phyloP scores from a whole-genome alignment of 2,797 vertebrate species.

The Choloepus didactylus region DNA sequence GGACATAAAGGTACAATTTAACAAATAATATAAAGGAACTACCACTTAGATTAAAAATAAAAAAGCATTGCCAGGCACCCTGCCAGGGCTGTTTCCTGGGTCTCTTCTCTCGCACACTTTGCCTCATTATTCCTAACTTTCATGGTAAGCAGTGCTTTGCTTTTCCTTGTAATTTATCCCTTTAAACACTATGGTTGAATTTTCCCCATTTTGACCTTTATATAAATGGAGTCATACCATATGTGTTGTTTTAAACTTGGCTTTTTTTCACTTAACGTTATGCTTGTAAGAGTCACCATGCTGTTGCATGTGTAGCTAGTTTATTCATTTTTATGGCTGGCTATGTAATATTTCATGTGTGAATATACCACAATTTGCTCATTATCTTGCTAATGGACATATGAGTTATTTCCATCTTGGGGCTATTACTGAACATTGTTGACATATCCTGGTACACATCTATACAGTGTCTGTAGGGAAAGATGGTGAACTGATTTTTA shows the following conservation, averaged over 20 bases:
- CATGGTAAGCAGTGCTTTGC: background rate
- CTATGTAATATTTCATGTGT: background rate
- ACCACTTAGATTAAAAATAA: background rate
- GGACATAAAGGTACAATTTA: background rate
- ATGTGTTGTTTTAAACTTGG: background rate
- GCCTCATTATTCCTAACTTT: background rate
- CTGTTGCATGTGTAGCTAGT: background rate
- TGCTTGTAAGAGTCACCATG: background rate
- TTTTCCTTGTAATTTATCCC: background rate
- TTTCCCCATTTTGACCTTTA: background rate
- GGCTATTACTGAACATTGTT: background rate
- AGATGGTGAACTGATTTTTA: background rate
- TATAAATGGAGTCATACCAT: background rate
- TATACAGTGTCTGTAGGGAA: background rate
- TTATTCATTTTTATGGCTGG: background rate
- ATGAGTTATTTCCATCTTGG: background rate
- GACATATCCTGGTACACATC: background rate
- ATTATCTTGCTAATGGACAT: background rate
- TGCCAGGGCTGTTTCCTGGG: background rate
- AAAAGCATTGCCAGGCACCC: background rate
- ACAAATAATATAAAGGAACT: conserved; percentile 3
- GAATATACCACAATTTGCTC: background rate
- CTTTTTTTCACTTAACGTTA: background rate
- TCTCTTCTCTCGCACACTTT: background rate
- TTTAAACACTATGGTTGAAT: background rate